Conservation (phyloP, 2,888 invertebrate genomes). For the Rhamphomyia laevipes region DNA sequence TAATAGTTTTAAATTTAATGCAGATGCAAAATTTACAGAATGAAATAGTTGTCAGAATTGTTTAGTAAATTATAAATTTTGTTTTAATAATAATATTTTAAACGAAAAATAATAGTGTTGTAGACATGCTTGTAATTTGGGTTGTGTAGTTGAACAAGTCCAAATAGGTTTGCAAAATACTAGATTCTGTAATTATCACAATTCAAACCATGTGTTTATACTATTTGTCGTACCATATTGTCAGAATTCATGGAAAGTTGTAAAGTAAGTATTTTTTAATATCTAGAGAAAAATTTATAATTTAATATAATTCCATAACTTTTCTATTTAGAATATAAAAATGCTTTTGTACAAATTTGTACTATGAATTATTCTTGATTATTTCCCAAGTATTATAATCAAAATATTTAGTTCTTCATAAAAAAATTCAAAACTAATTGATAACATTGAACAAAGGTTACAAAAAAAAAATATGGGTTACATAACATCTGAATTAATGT, state of each 20-base stretch:
- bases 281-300: slow-evolving; percentile 4
- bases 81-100: neutral
- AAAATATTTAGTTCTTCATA: slow-evolving; percentile 26
- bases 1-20: slow-evolving; percentile 86
- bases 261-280: slow-evolving; percentile 39
- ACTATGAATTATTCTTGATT: slow-evolving; percentile 74
- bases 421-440: slow-evolving; percentile 63
- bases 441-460: slow-evolving; percentile 63
- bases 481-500: slow-evolving; percentile 61
- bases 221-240: slow-evolving; percentile 72
- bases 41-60: slow-evolving; percentile 69
- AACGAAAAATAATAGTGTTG: slow-evolving; percentile 21
- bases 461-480: slow-evolving; percentile 56
- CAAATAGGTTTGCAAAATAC: slow-evolving; percentile 62
- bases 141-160: slow-evolving; percentile 50
- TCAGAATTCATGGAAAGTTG: slow-evolving; percentile 71
- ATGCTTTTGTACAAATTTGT: slow-evolving; percentile 84
- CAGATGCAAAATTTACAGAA: slow-evolving; percentile 84
- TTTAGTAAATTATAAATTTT: slow-evolving; percentile 53
- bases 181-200: slow-evolving; percentile 79
- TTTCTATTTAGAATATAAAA: slow-evolving; percentile 68
- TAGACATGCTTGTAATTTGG: slow-evolving; percentile 66
- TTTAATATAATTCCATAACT: slow-evolving; percentile 11
- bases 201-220: slow-evolving; percentile 66
- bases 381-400: slow-evolving; percentile 30